phyloP scores from a whole-genome alignment of 2,888 invertebrate genomes.

The Phaonia tiefii region DNA sequence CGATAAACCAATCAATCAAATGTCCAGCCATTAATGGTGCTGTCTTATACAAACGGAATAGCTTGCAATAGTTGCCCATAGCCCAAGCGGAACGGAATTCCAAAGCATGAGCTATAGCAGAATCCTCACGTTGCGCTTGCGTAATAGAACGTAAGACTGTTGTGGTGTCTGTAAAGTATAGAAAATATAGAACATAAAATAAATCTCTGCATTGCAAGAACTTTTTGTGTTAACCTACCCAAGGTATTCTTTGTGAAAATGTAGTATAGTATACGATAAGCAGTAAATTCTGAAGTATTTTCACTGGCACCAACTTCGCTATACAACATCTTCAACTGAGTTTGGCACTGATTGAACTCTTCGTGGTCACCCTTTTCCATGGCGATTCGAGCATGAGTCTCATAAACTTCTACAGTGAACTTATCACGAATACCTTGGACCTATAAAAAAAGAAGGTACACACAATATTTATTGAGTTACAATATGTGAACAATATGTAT shows the following conservation, averaged over 20 bases:
- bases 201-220: neutral
- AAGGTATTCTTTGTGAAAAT: constrained; percentile 98
- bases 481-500: neutral
- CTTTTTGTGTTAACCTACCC: constrained; percentile 83
- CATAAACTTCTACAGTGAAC: constrained; percentile 99
- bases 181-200: constrained; percentile 13
- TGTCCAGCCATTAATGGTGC: constrained; percentile 98
- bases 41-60: constrained; percentile 93
- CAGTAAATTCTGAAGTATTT: constrained; percentile 95
- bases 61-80: constrained; percentile 93
- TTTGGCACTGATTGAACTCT: constrained; percentile 99
- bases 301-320: constrained; percentile 85
- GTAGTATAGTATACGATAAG: constrained; percentile 97
- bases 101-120: constrained; percentile 92
- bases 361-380: constrained; percentile 99
- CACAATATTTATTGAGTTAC: neutral
- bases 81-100: constrained; percentile 96
- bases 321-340: constrained; percentile 97
- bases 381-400: constrained; percentile 98
- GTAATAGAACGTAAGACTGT: constrained; percentile 92
- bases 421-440: constrained; percentile 96
- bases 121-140: constrained; percentile 88
- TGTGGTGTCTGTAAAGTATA: constrained; percentile 88
- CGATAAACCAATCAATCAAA: constrained; percentile 98
- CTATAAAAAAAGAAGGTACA: constrained; percentile 81